Conservation (phyloP, 2,113 vertebrate genomes). For the Gymnorhina tibicen region DNA sequence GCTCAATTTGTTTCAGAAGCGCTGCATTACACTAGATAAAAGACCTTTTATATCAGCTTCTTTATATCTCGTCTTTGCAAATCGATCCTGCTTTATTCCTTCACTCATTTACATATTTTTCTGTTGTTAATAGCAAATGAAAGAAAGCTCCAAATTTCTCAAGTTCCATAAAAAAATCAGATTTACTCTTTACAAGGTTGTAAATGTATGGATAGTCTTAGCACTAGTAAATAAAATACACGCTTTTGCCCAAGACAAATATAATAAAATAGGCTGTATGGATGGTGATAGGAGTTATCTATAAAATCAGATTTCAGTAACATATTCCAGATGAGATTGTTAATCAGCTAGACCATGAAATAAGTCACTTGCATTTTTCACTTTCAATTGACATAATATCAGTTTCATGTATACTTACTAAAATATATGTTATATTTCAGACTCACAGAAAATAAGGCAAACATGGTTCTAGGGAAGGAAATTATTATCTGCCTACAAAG, state of each 20-base stretch:
- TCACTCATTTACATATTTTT: conserved; percentile 22
- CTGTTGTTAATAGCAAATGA: conserved; percentile 25
- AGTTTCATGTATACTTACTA: background rate
- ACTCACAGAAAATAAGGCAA: background rate
- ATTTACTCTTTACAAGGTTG: background rate
- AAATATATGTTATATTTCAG: background rate
- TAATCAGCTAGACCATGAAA: background rate
- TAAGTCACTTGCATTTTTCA: background rate
- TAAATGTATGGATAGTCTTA: background rate
- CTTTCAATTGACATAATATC: background rate
- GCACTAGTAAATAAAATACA: background rate
- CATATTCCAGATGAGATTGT: background rate
- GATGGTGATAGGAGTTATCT: background rate
- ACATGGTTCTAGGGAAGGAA: background rate
- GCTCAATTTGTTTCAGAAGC: conserved; percentile 41
- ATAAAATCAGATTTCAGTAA: background rate
- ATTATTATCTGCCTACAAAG: background rate
- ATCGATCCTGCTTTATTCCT: background rate
- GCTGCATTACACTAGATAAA: conserved; percentile 11
- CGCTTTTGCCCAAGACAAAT: background rate
- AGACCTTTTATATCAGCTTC: background rate
- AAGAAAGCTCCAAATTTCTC: background rate
- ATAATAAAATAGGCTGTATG: background rate
- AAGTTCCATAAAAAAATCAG: background rate
- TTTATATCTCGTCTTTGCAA: background rate